phyloP scores from a whole-genome alignment of 2,888 invertebrate species.

The Copidosoma aretas region DNA sequence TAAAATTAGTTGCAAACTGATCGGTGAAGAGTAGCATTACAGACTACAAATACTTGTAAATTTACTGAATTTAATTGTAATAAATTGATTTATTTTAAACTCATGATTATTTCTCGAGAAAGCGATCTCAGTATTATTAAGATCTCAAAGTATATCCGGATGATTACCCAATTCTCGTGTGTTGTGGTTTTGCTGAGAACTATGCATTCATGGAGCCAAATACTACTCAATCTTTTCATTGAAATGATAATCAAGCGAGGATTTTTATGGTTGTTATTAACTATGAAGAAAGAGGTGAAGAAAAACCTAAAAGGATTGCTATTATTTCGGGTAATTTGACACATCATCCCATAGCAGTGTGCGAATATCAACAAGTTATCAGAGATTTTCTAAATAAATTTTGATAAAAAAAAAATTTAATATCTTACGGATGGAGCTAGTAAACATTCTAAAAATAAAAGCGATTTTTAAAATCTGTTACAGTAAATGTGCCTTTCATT shows the following conservation, averaged over 20 bases:
- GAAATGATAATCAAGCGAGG: conserved; percentile 20
- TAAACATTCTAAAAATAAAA: conserved; percentile 36
- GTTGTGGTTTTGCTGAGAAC: too few species aligned
- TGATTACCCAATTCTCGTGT: too few species aligned
- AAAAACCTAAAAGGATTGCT: conserved; percentile 34
- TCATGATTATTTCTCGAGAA: too few species aligned
- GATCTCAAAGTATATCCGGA: too few species aligned
- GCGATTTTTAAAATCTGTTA: conserved; percentile 36
- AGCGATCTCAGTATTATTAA: too few species aligned
- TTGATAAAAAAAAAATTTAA: conserved; percentile 14
- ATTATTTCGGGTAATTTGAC: conserved; percentile 38
- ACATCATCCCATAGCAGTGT: conserved; percentile 35
- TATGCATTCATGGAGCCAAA: background rate
- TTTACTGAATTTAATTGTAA: too few species aligned
- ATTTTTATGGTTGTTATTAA: conserved; percentile 39
- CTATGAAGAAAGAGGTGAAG: conserved; percentile 18
- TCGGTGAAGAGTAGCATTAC: too few species aligned
- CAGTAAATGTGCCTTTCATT: too few species aligned
- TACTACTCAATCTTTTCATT: conserved; percentile 6
- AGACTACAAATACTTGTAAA: too few species aligned
- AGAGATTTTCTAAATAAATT: conserved; percentile 13
- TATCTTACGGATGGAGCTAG: conserved; percentile 35
- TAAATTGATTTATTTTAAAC: too few species aligned
- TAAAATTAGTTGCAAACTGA: too few species aligned
- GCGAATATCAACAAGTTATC: conserved; percentile 17